These are phyloP conservation scores for Apaloderma vittatum DNA, from an alignment of 2,113 vertebrate species.

Conservation along the genomic window DNA sequence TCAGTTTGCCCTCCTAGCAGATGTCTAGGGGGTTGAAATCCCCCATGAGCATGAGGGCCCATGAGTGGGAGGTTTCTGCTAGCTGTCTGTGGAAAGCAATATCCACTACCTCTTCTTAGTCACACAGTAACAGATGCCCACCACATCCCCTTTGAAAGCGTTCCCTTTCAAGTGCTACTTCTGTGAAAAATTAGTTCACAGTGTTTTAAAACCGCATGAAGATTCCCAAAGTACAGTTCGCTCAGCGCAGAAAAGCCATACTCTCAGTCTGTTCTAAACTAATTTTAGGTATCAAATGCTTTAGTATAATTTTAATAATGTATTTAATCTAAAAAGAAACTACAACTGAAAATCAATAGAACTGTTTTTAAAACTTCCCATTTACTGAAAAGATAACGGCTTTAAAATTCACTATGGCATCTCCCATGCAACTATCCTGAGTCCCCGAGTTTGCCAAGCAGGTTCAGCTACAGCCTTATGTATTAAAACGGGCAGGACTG, in stretches of 20 bases:
- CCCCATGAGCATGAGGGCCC: not conserved
- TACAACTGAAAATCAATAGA: not conserved
- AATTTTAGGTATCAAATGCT: not conserved
- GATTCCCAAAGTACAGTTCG: not conserved
- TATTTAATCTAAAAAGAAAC: not conserved
- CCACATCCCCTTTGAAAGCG: no score
- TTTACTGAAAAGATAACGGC: not conserved
- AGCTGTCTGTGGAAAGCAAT: not conserved
- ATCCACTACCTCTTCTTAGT: not conserved
- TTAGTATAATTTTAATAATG: not conserved
- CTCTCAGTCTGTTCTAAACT: not conserved
- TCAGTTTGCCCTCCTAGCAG: not conserved
- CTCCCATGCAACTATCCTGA: not conserved
- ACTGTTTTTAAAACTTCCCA: not conserved
- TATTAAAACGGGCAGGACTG: not conserved
- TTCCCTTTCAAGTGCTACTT: not conserved
- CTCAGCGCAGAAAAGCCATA: not conserved
- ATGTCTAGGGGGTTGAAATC: not conserved
- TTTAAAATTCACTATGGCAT: not conserved
- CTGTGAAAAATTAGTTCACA: not conserved
- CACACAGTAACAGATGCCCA: not conserved
- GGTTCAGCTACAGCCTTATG: not conserved
- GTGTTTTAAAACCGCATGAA: not conserved
- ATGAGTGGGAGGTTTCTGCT: not conserved
- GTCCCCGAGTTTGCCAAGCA: not conserved